These are phyloP conservation scores for Antheraea pernyi DNA, from an alignment of 1,140 invertebrate genomes.

Conservation along the genomic window DNA sequence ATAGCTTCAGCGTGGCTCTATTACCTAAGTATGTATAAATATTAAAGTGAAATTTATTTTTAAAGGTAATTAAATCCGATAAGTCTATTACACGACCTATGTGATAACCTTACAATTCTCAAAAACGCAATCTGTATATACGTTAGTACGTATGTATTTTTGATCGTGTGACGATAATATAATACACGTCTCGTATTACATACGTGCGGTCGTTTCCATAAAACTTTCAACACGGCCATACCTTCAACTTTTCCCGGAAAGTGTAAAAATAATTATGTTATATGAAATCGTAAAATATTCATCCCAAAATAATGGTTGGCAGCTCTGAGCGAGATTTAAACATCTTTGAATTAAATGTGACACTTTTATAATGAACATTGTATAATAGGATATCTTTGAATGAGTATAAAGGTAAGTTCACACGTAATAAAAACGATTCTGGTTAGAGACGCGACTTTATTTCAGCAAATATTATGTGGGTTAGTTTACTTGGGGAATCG, in stretches of 20 bases:
- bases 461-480: neutral
- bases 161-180: neutral
- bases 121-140: too few species aligned
- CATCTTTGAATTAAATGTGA: conserved; percentile 64
- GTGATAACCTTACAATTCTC: too few species aligned
- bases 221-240: conserved; percentile 5
- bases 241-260: conserved; percentile 3
- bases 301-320: conserved; percentile 20
- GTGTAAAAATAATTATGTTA: conserved; percentile 10
- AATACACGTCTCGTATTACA: neutral
- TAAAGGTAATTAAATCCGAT: too few species aligned
- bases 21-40: too few species aligned
- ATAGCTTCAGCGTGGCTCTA: too few species aligned
- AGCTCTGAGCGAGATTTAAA: conserved; percentile 45
- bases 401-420: conserved; percentile 15
- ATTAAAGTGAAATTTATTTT: too few species aligned
- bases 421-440: neutral
- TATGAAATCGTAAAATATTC: conserved; percentile 18
- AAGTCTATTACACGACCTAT: too few species aligned
- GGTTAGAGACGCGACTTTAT: neutral
- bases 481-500: neutral
- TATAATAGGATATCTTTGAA: conserved; percentile 26
- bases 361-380: conserved; percentile 60
- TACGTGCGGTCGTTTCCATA: neutral
- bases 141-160: neutral